Evolutionary conservation across 2,888 invertebrate genomes (phyloP).

Genomic region (Parnassius mnemosyne): DNA sequence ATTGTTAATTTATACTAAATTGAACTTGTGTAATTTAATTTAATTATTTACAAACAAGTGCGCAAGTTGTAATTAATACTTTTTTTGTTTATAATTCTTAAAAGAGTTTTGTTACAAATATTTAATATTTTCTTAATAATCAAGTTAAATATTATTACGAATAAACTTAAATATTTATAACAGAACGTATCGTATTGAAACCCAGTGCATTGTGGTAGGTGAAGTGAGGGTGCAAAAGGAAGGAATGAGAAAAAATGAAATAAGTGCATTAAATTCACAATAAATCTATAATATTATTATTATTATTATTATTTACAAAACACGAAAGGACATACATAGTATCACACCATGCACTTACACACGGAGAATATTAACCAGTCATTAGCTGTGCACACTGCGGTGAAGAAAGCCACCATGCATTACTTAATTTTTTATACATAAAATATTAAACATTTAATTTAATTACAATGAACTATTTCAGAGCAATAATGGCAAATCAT

Average conservation of each 20-base stretch:
- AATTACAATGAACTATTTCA: conserved; percentile 8
- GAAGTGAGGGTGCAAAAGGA: conserved; percentile 60
- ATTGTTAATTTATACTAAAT: too few relatives aligned
- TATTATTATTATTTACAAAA: conserved; percentile 74
- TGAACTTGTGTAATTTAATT: background rate
- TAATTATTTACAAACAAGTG: too few relatives aligned
- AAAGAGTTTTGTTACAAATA: conserved; percentile 21
- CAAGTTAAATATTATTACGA: background rate
- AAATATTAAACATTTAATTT: conserved; percentile 16
- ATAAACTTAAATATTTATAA: conserved; percentile 27
- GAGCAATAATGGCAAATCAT: conserved; percentile 16
- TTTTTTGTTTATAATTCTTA: conserved; percentile 7
- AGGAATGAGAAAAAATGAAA: conserved; percentile 72
- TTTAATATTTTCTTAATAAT: conserved; percentile 1
- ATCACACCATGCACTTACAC: conserved; percentile 80
- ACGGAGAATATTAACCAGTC: conserved; percentile 61
- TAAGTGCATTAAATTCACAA: conserved; percentile 75
- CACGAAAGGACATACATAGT: conserved; percentile 62
- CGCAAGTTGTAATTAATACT: background rate
- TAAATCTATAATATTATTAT: conserved; percentile 68
- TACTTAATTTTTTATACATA: conserved; percentile 31
- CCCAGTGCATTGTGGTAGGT: conserved; percentile 44
- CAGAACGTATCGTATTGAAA: conserved; percentile 40
- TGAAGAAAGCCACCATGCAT: conserved; percentile 67
- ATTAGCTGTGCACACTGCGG: conserved; percentile 72